These are phyloP conservation scores for Drosophila tripunctata DNA, from an alignment of 2,888 invertebrate species.

Conservation along the genomic window DNA sequence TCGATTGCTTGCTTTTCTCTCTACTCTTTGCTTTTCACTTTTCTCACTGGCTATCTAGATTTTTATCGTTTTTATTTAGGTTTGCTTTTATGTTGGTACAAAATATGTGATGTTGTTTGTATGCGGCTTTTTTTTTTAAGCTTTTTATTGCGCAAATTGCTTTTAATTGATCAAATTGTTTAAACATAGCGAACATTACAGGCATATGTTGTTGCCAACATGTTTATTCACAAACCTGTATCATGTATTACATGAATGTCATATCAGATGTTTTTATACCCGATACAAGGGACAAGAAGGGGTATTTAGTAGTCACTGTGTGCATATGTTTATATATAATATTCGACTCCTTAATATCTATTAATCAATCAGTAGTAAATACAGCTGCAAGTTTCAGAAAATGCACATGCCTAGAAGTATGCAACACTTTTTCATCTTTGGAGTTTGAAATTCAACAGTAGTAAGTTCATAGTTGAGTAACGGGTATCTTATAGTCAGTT, in stretches of 20 bases:
- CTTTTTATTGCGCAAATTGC: constrained; percentile 46
- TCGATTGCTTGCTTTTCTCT: neutral
- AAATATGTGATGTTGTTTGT: constrained; percentile 34
- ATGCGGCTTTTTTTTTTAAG: constrained; percentile 14
- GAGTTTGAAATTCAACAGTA: neutral
- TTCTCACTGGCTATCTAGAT: neutral
- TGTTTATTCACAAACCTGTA: constrained; percentile 4
- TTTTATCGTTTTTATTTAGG: constrained; percentile 27
- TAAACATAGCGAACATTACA: constrained; percentile 32
- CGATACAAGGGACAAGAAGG: no score
- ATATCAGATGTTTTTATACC: neutral
- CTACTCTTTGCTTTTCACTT: neutral
- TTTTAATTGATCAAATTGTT: constrained; percentile 73
- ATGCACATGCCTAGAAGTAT: neutral
- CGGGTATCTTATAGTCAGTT: neutral
- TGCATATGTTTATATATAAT: no score
- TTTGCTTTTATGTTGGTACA: constrained; percentile 10
- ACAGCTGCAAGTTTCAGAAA: no score
- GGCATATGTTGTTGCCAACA: constrained; percentile 26
- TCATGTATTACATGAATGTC: neutral
- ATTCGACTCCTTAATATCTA: no score
- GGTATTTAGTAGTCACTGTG: no score
- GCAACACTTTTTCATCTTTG: neutral
- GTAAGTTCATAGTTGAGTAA: neutral
- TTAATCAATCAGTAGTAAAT: no score